Conservation (phyloP, 2,797 vertebrate genomes). For the Myotis findleyi region DNA sequence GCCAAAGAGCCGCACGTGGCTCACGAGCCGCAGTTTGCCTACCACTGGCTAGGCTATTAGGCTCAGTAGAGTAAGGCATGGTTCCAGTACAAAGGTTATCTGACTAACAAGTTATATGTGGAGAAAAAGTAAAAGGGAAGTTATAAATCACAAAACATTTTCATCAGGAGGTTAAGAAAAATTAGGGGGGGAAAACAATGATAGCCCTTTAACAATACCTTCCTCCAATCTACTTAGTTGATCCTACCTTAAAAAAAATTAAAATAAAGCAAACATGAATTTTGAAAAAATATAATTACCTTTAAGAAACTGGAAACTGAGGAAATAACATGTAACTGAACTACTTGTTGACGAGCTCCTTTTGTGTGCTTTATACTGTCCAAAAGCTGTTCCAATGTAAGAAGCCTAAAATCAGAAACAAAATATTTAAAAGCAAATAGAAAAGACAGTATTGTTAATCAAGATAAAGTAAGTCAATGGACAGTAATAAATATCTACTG, state of each 20-base stretch:
- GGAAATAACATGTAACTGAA: conserved; percentile 91
- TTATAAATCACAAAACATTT: conserved; percentile 42
- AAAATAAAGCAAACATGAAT: neutral
- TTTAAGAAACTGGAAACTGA: conserved; percentile 93
- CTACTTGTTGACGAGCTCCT: conserved; percentile 91
- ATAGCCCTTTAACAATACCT: neutral
- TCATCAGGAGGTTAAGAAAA: conserved; percentile 23
- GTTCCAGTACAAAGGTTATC: neutral
- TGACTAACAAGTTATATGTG: conserved; percentile 2
- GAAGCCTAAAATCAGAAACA: conserved; percentile 87
- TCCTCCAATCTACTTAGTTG: neutral
- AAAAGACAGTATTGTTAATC: neutral
- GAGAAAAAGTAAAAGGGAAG: conserved; percentile 36
- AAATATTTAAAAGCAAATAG: conserved; percentile 42
- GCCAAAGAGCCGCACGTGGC: too few relatives aligned
- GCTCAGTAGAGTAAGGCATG: neutral
- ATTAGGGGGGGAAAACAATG: neutral
- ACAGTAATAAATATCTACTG: neutral
- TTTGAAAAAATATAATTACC: conserved; percentile 86
- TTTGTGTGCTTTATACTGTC: conserved; percentile 92
- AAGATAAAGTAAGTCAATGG: neutral
- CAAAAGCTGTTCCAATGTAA: conserved; percentile 92
- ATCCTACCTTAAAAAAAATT: neutral
- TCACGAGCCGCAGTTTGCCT: too few relatives aligned
- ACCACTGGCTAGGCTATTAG: neutral